phyloP scores from a whole-genome alignment of 1,140 invertebrate genomes.

The Heterodera carotae region DNA sequence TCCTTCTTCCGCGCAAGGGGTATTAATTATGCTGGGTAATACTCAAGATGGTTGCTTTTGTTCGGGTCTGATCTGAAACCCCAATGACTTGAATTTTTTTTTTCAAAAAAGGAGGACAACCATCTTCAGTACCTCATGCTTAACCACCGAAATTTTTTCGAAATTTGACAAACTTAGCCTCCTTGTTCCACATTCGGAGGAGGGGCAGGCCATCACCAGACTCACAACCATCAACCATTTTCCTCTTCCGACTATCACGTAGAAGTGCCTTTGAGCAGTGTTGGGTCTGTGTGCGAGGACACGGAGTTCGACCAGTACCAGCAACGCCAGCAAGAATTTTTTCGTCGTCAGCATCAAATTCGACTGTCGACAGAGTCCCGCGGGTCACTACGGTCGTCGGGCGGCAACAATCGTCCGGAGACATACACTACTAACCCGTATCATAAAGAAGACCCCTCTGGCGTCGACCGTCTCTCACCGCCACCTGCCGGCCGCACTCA shows the following conservation, averaged over 20 bases:
- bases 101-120: no score
- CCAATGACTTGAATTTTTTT: no score
- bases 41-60: no score
- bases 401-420: background rate
- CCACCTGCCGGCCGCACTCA: background rate
- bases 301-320: slow-evolving; percentile 9
- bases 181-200: no score
- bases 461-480: background rate
- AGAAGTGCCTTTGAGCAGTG: slow-evolving; percentile 45
- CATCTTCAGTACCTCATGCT: no score
- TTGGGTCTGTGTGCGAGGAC: slow-evolving; percentile 32
- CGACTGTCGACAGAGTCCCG: slow-evolving; percentile 40
- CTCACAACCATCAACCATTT: no score
- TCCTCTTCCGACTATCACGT: slow-evolving; percentile 39
- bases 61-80: no score
- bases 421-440: slow-evolving; percentile 11
- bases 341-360: slow-evolving; percentile 38
- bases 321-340: slow-evolving; percentile 18
- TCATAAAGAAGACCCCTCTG: background rate
- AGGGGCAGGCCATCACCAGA: background rate
- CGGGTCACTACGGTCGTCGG: background rate
- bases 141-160: no score
- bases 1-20: background rate
- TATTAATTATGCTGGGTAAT: no score
- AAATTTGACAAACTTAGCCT: no score